Conservation (phyloP, 64 coral and sea anemone species). For the Platygyra sinensis region DNA sequence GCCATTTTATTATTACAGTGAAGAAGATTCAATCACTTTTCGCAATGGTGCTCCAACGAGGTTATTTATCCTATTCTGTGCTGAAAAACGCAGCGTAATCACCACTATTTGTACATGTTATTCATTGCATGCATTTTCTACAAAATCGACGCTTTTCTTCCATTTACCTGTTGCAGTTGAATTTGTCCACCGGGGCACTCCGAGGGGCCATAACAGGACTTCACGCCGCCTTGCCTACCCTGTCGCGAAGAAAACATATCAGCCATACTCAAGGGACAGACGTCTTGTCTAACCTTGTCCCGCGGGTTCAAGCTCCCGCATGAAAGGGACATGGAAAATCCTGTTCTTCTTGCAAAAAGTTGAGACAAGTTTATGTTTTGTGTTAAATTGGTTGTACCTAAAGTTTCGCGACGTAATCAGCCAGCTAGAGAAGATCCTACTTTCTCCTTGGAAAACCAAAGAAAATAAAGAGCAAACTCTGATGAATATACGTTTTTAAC, state of each 20-base stretch:
- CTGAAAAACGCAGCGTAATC: no score
- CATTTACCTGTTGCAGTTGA: conserved; percentile 4
- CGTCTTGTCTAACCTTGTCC: conserved; percentile 38
- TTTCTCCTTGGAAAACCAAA: not conserved
- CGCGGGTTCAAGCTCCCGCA: not conserved
- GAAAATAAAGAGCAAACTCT: no score
- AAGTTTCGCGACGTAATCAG: not conserved
- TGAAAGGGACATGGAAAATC: conserved; percentile 2
- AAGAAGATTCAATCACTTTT: no score
- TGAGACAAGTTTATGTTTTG: not conserved
- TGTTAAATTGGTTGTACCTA: no score
- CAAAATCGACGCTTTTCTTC: not conserved
- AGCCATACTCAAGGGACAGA: conserved; percentile 31
- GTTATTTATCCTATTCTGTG: no score
- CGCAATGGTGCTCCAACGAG: no score
- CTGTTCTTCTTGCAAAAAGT: conserved; percentile 36
- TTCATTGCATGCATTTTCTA: no score
- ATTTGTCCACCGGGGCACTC: conserved; percentile 48
- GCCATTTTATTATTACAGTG: no score
- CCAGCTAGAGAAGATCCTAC: not conserved
- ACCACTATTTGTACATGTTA: no score
- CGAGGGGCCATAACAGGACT: not conserved
- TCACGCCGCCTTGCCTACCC: conserved; percentile 1
- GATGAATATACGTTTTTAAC: no score
- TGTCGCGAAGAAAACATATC: conserved; percentile 39